A percentile compares a stretch with the other conserved stretches of the same genome.
Conservation (phyloP, 64 coral and sea anemone species). For the Acropora yongei region DNA sequence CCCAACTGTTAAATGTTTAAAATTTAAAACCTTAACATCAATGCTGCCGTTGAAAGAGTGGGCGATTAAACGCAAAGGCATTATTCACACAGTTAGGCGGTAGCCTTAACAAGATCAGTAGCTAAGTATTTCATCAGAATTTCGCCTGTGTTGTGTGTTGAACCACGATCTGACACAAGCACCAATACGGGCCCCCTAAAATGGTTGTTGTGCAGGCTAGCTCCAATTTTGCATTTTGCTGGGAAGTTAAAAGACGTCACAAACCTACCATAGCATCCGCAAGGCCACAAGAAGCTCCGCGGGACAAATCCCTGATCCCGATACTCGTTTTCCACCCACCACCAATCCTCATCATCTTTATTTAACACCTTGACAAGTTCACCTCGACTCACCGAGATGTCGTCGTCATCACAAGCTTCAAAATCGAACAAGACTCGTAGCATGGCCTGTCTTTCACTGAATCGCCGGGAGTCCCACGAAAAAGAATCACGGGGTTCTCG, state of each 20-base stretch:
- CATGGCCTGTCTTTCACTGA: conserved; percentile 28
- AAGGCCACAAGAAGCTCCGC: conserved; percentile 72
- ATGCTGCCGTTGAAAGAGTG: too few species aligned
- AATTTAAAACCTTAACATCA: too few species aligned
- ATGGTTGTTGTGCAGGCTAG: too few species aligned
- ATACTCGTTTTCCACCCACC: conserved; percentile 78
- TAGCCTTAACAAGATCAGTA: background rate
- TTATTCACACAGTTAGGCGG: too few species aligned
- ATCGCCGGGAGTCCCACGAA: background rate
- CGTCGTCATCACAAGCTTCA: conserved; percentile 76
- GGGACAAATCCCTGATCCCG: conserved; percentile 85
- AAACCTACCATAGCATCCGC: conserved; percentile 75
- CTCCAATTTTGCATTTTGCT: too few species aligned
- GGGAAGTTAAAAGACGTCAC: background rate
- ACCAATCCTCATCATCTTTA: conserved; percentile 91
- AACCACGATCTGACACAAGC: too few species aligned
- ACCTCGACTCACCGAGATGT: conserved; percentile 68
- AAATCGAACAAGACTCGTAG: conserved; percentile 82
- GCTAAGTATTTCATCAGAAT: too few species aligned
- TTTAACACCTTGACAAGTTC: conserved; percentile 77
- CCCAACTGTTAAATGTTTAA: too few species aligned
- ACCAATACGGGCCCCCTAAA: too few species aligned
- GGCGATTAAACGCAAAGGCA: too few species aligned
- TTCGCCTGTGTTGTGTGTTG: too few species aligned
- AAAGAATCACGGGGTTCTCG: background rate